Base-by-base conservation (phyloP, 2,888 invertebrate species). In the Drosophila leonis region DNA sequence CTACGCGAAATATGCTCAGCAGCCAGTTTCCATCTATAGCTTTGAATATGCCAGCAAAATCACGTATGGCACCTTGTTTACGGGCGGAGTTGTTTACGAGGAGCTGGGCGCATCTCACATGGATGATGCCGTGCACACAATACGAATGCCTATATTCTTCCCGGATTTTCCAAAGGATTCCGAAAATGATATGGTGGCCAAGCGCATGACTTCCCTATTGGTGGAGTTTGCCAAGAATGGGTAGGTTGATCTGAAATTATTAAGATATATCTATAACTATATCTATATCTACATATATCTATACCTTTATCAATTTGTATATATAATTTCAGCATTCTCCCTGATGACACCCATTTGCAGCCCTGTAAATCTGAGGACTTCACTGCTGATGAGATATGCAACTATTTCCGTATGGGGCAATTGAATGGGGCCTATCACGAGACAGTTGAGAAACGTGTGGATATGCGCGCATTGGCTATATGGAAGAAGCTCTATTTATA, bases 71-170 rank as follows among this genome's bases (percentile, higher is more conserved):
- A 71, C 86, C 15, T 15, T 92, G 0, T 93, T 65, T 12, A 42
- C 61, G 5, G 65, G 54, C 0, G 69, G 67, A 6, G 37, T 49
- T 0, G 73, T 56, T 20, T 41, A 63, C 0, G 82, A 72, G 4
- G 68, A 88, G 12, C 80, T 88, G 51, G 90, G 91, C 10, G 91
- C 93, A 1, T 90, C 91, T 2, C 94, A 94, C 78, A 92, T 93
- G 75, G 94, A 94, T 80, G 94, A 94, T 78, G 84, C 93, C 10
- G 72, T 94, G n/a, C 94, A 94, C 70, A 86, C 94, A 8, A 93
- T 94, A 68, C 90, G 91, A 44, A 90, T 93, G 27, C 91, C 93
- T 0, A 10, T 92, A 2, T 91, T 94, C 57, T 80, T 89, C 88
- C 68, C 83, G 3, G 87, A 90, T 24, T 91, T 93, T 51, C 73